A percentile compares a stretch with the other conserved stretches of the same genome.
phyloP scores from a whole-genome alignment of 2,797 vertebrate species.

The Microhierax caerulescens region DNA sequence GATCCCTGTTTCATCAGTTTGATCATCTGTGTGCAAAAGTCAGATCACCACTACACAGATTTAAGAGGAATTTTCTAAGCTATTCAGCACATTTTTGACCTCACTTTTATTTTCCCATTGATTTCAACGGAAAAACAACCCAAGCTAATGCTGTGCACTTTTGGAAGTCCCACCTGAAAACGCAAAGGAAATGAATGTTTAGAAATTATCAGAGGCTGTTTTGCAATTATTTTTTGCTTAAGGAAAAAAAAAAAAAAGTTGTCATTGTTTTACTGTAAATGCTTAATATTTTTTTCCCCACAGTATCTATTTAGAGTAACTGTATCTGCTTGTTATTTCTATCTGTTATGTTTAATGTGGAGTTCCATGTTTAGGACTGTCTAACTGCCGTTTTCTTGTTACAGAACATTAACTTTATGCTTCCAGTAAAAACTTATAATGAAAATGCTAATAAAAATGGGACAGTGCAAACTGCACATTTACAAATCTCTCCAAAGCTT shows the following conservation, averaged over 20 bases:
- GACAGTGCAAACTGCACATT: not conserved
- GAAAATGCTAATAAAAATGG: constrained; percentile 51
- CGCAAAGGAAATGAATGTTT: not conserved
- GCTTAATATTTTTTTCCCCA: not conserved
- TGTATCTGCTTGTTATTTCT: constrained; percentile 8
- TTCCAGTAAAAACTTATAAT: constrained; percentile 55
- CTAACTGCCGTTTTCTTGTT: constrained; percentile 36
- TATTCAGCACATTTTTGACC: not conserved
- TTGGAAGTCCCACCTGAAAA: not conserved
- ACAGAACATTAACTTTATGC: constrained; percentile 54
- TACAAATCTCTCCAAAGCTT: constrained; percentile 40
- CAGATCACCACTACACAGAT: not conserved
- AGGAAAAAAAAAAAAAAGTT: not conserved
- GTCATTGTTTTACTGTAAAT: not conserved
- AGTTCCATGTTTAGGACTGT: not conserved
- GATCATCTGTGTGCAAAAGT: not conserved
- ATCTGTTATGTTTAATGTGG: constrained; percentile 22
- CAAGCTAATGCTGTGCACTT: not conserved
- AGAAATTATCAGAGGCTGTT: not conserved
- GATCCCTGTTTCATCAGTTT: not conserved
- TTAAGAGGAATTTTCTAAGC: not conserved
- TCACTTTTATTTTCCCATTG: not conserved
- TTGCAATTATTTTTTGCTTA: not conserved
- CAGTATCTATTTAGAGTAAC: not conserved
- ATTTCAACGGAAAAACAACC: not conserved